Evolutionary conservation across 2,113 vertebrate genomes (phyloP), one percentile per base, ranked within the genome.

Genomic region (Etia nguti): DNA sequence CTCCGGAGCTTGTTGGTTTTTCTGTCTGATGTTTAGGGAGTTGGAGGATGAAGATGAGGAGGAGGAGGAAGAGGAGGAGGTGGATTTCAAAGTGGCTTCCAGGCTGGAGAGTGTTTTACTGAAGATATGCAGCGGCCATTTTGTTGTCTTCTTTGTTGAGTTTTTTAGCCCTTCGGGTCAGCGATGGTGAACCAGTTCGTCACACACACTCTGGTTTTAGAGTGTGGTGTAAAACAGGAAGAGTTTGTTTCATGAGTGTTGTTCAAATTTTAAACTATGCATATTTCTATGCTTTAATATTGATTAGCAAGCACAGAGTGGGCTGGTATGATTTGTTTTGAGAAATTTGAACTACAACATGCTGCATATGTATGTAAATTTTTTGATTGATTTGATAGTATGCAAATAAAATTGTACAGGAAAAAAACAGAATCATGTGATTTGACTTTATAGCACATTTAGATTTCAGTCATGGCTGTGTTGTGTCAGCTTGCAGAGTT

Each of bases 101-200:
- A 90, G 90, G 91, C 90, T 87, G n/a, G 29, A 87, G 88, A 87
- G 88, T 91, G 88, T 94, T 92, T 90, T 70, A 90, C 57, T 89
- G 83, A 88, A 92, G 87, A 92, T 90, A 93, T 90, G 88, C 65
- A 77, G 84, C 8, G 12, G 82, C 86, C 89, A 88, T 92, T 84
- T 91, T 88, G 34, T 50, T 79, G 80, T 86, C 83, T 54, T 90
- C 73, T 22, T 60, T 82, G 79, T 54, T 10, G 13, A 73, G 82
- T 41, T 79, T 87, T 60, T 79, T 62, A 80, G 46, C 46, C 88
- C 87, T 90, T 70, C 0, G 1, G 57, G 88, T 83, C 48, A 38
- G 57, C 6, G 7, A 54, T 89, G 50, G 83, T 59, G 62, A 84
- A 77, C 85, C 43, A 59, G 73, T 85, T 8, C 4, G 59, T 84